phyloP scores from a whole-genome alignment of 2,113 vertebrate genomes.

The Caranx melampygus region DNA sequence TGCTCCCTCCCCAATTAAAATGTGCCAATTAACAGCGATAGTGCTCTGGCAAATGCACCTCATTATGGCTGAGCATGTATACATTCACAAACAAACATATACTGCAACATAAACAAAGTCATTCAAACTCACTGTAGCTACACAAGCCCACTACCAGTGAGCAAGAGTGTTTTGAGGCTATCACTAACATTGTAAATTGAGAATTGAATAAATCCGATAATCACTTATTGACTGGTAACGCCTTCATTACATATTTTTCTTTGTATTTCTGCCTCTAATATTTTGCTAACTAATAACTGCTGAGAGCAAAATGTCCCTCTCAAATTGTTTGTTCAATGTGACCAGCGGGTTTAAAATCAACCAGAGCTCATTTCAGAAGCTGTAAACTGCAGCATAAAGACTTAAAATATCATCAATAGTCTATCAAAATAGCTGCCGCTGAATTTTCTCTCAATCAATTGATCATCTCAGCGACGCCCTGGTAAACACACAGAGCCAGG shows the following conservation, averaged over 20 bases:
- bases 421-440: neutral
- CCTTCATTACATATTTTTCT: neutral
- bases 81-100: constrained; percentile 63
- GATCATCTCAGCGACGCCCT: neutral
- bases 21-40: constrained; percentile 70
- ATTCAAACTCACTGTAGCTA: constrained; percentile 7
- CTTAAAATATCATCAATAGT: neutral
- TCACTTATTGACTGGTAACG: neutral
- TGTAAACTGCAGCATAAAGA: too few relatives aligned
- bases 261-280: too few relatives aligned
- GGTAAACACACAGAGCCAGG: neutral
- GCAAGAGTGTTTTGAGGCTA: neutral
- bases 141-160: constrained; percentile 24
- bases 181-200: neutral
- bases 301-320: too few relatives aligned
- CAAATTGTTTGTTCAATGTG: too few relatives aligned
- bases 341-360: too few relatives aligned
- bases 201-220: neutral
- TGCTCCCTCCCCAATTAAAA: constrained; percentile 65
- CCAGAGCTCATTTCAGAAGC: too few relatives aligned
- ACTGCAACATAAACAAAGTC: constrained; percentile 23
- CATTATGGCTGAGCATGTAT: constrained; percentile 43
- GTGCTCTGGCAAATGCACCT: constrained; percentile 60
- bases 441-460: neutral
- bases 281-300: too few relatives aligned